Base-by-base conservation (phyloP, 2,888 invertebrate species). In the Acheta domesticus region DNA sequence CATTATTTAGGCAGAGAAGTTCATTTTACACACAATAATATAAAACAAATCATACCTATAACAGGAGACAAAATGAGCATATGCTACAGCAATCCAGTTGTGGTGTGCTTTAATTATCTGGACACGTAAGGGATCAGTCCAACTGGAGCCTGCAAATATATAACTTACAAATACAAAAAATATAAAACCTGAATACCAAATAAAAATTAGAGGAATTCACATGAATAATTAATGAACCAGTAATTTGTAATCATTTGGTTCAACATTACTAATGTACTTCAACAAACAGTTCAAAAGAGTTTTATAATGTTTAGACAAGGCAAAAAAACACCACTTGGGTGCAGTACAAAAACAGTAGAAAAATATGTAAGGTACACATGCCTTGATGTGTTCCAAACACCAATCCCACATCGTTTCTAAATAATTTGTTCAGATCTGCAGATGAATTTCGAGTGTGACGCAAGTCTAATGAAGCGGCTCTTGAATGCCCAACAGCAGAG, bases 1-100 rank as follows among this genome's bases (percentile, higher is more conserved):
- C 49, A 73, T 77, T 77, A 20, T 5, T 48, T n/a, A 77, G 1
- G n/a, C n/a, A n/a, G 16, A 77, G 77, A 81, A 79, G 20, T 16
- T 19, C 62, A 48, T 78, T 80, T 74, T 78, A 78, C 48, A 16
- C 74, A 36, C 36, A 36, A 36, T 75, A 8, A 73, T 73, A n/a
- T 11, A 19, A n/a, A 73, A 73, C 12, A 4, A 73, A 73, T 16
- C 62, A 0, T 88, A 95, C 94, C 94, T 92, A 87, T 97, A 99
- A 85, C 98, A 97, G 81, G 96, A 95, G 36, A 98, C 95, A 88
- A 96, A 97, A 88, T 98, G 96, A 80, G 96, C 94, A 87, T 98
- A 98, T 0, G 97, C 98, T 36, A 97, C 97, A 36, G 96, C 96
- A 82, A 99, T 95, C 96, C 98, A 98, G 86, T 98, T 98, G 87